Evolutionary conservation across 2,113 vertebrate species (phyloP).

Genomic region (Gadus chalcogrammus): DNA sequence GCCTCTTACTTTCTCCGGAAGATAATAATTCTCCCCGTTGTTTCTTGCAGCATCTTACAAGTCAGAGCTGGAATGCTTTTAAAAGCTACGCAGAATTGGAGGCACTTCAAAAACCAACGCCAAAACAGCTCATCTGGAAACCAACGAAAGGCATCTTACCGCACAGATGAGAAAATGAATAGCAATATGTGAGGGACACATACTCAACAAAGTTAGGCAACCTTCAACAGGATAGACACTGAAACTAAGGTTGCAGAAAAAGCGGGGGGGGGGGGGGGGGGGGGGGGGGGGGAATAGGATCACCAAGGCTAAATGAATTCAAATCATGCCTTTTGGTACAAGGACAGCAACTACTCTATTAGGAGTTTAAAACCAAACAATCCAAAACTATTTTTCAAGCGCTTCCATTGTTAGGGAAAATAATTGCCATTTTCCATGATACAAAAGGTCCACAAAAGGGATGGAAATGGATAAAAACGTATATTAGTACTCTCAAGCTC

Average conservation of each 20-base stretch:
- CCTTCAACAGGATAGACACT: neutral
- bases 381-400: neutral
- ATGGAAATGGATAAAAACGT: neutral
- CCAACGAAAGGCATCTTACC: too few relatives aligned
- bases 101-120: too few relatives aligned
- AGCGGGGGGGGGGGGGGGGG: neutral
- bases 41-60: too few relatives aligned
- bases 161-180: too few relatives aligned
- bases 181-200: neutral
- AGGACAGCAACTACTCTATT: neutral
- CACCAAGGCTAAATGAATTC: neutral
- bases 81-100: too few relatives aligned
- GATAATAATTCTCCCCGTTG: too few relatives aligned
- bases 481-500: too few relatives aligned
- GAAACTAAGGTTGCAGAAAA: conserved; percentile 4
- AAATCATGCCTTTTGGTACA: neutral
- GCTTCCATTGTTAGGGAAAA: neutral
- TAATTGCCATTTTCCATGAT: neutral
- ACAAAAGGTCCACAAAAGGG: neutral
- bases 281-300: neutral
- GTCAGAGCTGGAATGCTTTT: too few relatives aligned
- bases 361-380: neutral
- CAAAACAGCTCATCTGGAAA: too few relatives aligned
- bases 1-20: too few relatives aligned
- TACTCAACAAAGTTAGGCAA: neutral